Conservation (phyloP, 2,797 vertebrate genomes). For the Chelon labrosus region DNA sequence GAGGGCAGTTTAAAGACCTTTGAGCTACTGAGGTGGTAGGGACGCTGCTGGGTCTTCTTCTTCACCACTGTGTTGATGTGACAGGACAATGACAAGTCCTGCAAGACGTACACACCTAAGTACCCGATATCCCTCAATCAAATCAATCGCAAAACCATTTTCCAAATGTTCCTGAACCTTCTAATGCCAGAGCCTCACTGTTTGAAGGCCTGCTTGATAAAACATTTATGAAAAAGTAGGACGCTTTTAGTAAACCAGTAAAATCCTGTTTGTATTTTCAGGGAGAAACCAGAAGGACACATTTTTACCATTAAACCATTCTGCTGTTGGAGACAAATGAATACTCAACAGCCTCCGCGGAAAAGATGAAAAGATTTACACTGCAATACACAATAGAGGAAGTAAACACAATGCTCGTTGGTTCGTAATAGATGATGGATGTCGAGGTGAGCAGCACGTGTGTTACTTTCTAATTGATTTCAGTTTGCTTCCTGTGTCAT, state of each 20-base stretch:
- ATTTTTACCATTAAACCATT: constrained; percentile 8
- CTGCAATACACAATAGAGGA: not conserved
- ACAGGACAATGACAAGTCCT: too few relatives aligned
- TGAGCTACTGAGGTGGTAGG: too few relatives aligned
- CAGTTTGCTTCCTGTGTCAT: constrained; percentile 7
- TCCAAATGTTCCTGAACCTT: not conserved
- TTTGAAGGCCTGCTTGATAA: constrained; percentile 12
- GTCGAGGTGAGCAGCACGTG: not conserved
- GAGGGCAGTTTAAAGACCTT: too few relatives aligned
- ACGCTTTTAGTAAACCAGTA: constrained; percentile 22
- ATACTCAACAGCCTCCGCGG: constrained; percentile 4
- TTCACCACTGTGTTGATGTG: too few relatives aligned
- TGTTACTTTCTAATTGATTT: constrained; percentile 14
- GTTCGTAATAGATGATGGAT: not conserved
- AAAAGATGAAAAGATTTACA: not conserved
- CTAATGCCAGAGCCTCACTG: not conserved
- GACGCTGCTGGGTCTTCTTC: too few relatives aligned
- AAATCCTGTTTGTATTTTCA: constrained; percentile 30
- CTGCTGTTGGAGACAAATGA: constrained; percentile 18
- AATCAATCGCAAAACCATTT: not conserved
- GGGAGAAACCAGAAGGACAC: constrained; percentile 6
- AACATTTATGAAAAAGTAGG: constrained; percentile 32
- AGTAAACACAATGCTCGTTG: not conserved
- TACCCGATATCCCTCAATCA: too few relatives aligned
- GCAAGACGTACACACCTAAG: too few relatives aligned